Conservation (phyloP, 2,113 vertebrate species). For the Noturus placidus region DNA sequence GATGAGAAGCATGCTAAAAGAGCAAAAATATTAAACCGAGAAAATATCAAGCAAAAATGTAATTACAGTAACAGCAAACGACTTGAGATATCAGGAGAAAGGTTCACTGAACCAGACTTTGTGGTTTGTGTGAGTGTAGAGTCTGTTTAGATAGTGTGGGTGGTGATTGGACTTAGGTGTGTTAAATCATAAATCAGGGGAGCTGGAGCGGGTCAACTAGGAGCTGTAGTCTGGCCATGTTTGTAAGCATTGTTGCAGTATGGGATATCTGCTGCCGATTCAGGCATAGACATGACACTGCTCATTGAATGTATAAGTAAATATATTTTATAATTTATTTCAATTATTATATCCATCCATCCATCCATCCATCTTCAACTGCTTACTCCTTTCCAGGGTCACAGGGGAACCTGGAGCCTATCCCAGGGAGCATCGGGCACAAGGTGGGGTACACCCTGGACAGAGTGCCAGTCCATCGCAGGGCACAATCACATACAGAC, state of each 20-base stretch:
- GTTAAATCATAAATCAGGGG: neutral
- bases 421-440: too few species aligned
- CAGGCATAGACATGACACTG: neutral
- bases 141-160: neutral
- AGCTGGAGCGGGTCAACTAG: neutral
- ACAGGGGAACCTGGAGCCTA: too few species aligned
- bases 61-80: too few species aligned
- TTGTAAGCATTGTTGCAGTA: neutral
- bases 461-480: too few species aligned
- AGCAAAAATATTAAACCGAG: neutral
- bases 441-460: too few species aligned
- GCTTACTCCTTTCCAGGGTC: too few species aligned
- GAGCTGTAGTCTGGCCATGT: neutral
- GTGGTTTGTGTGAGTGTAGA: neutral
- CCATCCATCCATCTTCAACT: too few species aligned
- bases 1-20: neutral
- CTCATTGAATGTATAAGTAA: neutral
- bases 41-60: neutral
- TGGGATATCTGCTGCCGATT: neutral
- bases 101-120: neutral
- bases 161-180: neutral
- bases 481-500: too few species aligned
- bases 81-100: neutral
- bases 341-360: too few species aligned
- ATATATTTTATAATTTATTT: neutral